phyloP scores from a whole-genome alignment of 2,113 vertebrate genomes.

The Notothenia coriiceps region DNA sequence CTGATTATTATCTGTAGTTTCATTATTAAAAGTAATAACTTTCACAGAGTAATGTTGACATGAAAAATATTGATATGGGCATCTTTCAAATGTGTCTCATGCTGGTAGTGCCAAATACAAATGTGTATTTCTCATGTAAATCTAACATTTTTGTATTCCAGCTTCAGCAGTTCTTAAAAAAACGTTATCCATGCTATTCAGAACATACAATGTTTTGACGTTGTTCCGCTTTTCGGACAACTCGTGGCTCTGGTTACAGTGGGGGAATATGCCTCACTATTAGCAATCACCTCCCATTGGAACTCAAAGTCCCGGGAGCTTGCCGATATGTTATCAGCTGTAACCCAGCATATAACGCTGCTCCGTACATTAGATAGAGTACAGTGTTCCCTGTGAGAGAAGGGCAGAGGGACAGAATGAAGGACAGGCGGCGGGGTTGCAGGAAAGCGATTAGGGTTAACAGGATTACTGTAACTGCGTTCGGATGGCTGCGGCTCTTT shows the following conservation, averaged over 20 bases:
- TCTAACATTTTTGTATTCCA: slow-evolving; percentile 32
- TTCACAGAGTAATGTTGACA: too few relatives aligned
- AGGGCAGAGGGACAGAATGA: slow-evolving; percentile 43
- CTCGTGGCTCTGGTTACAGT: slow-evolving; percentile 1
- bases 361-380: slow-evolving; percentile 50
- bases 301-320: slow-evolving; percentile 44
- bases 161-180: neutral
- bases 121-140: slow-evolving; percentile 12
- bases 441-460: slow-evolving; percentile 82
- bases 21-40: too few relatives aligned
- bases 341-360: slow-evolving; percentile 48
- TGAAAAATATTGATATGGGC: too few relatives aligned
- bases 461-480: slow-evolving; percentile 81
- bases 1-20: too few relatives aligned
- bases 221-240: neutral
- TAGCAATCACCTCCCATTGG: slow-evolving; percentile 43
- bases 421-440: slow-evolving; percentile 67
- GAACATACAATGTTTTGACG: neutral
- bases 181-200: neutral
- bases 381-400: slow-evolving; percentile 33
- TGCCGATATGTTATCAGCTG: slow-evolving; percentile 52
- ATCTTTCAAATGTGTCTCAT: slow-evolving; percentile 3
- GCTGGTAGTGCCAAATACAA: neutral
- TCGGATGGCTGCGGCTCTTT: slow-evolving; percentile 72
- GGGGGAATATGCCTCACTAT: neutral